Base-by-base conservation (phyloP, 2,888 invertebrate species). In the Formica aserva region DNA sequence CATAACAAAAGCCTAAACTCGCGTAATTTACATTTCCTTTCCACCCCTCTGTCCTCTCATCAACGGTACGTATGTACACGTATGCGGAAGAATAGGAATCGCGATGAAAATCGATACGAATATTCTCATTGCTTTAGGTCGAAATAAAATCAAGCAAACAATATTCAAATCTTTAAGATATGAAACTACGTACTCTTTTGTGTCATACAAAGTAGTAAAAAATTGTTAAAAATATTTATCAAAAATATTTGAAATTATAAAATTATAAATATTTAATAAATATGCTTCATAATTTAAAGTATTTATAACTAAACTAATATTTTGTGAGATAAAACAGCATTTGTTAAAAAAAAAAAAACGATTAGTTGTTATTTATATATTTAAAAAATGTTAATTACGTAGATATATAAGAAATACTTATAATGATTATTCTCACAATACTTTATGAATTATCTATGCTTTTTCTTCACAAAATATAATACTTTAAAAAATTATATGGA, bases 21-120 rank as follows among this genome's bases (percentile, higher is more conserved):
- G 72, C 78, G 69, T 48, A 83, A 91, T 91, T 92, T 92, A 85
- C 89, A 91, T 90, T 89, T 88, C 84, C 88, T 86, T 86, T 83
- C 72, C 72, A 65, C 75, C 71, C 75, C 38, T 66, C 84, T 82
- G 60, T 52, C 76, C 78, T 85, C 72, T 81, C 69, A 69, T 67
- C 77, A 66, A 72, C 67, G 60, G 18, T 26, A 78, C 45, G 67
- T 57, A 78, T 45, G 67, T 57, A 75, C 26, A 57, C 60, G 26
- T 55, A n/a, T 45, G 48, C 75, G 65, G 60, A 81, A 78, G 78
- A 78, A 78, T 60, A 45, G 57, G 26, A 55, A 41, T 71, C 8
- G n/a, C 60, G 57, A 60, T 76, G 84, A 83, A 88, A 88, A 86
- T 86, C 86, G 74, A 90, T 84, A 48, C 38, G 13, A 15, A 8